phyloP scores from a whole-genome alignment of 2,888 invertebrate genomes.

The Luperina testacea region DNA sequence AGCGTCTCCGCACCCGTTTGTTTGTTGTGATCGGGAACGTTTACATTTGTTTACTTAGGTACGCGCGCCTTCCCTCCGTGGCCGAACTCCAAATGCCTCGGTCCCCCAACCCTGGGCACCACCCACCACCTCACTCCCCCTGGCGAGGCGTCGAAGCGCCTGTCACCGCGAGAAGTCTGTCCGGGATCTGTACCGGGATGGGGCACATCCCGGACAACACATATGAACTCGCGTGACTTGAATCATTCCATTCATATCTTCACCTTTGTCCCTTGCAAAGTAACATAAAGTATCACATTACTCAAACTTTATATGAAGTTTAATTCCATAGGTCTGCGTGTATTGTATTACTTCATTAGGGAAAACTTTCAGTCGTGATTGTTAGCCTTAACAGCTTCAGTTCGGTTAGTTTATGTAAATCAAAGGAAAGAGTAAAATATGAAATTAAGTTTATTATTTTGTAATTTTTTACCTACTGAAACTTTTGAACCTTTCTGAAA shows the following conservation, averaged over 20 bases:
- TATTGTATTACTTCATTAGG: constrained; percentile 32
- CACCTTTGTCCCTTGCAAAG: constrained; percentile 45
- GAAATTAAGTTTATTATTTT: constrained; percentile 38
- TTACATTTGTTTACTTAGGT: constrained; percentile 73
- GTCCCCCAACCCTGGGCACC: constrained; percentile 22
- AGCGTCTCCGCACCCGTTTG: constrained; percentile 58
- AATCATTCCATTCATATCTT: constrained; percentile 57
- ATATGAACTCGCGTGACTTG: constrained; percentile 64
- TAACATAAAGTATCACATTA: constrained; percentile 55
- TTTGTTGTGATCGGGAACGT: constrained; percentile 72
- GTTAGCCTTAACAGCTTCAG: constrained; percentile 27
- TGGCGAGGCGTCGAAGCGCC: constrained; percentile 46
- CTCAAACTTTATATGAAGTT: constrained; percentile 35
- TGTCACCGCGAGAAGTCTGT: constrained; percentile 69
- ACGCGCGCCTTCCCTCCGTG: constrained; percentile 62
- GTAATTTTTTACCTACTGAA: constrained; percentile 32
- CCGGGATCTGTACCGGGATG: constrained; percentile 50
- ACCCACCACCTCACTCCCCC: constrained; percentile 34
- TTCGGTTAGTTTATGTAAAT: constrained; percentile 37
- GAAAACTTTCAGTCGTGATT: constrained; percentile 29
- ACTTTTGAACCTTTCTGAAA: constrained; percentile 30
- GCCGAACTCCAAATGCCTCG: constrained; percentile 72
- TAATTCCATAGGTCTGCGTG: constrained; percentile 17
- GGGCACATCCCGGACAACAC: constrained; percentile 55
- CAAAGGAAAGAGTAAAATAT: constrained; percentile 21